Conservation (phyloP, 2,888 invertebrate species). For the Amphipyra berbera region DNA sequence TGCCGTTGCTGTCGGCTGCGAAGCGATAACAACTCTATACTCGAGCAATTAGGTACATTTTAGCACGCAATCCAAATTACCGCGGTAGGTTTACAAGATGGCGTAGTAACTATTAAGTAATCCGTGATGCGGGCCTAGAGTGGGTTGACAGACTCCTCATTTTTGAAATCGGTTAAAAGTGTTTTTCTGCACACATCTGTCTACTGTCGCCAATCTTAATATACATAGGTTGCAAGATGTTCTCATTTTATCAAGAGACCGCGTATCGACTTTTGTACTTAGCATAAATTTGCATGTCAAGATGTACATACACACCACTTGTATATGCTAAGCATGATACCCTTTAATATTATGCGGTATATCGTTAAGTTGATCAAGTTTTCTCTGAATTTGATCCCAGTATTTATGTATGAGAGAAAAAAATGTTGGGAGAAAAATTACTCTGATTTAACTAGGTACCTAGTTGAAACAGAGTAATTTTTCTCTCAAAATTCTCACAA, state of each 20-base stretch:
- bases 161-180: background rate
- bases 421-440: background rate
- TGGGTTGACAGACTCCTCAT: too few species aligned
- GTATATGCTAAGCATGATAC: conserved; percentile 74
- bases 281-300: conserved; percentile 87
- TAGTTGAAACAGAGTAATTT: too few species aligned
- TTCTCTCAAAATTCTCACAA: too few species aligned
- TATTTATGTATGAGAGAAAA: conserved; percentile 20
- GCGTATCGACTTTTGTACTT: conserved; percentile 85
- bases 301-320: conserved; percentile 71
- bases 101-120: too few species aligned
- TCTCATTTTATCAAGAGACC: conserved; percentile 64
- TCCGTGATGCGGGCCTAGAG: too few species aligned
- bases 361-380: conserved; percentile 65
- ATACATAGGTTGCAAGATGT: conserved; percentile 55
- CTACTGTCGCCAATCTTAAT: conserved; percentile 31
- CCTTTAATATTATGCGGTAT: conserved; percentile 63
- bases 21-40: too few species aligned
- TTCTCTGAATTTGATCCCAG: conserved; percentile 44
- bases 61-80: too few species aligned
- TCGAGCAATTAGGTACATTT: too few species aligned
- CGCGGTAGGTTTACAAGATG: too few species aligned
- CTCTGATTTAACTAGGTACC: too few species aligned
- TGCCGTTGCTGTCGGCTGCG: too few species aligned
- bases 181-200: conserved; percentile 27